Conservation (phyloP, 2,113 vertebrate species). For the Cariama cristata region DNA sequence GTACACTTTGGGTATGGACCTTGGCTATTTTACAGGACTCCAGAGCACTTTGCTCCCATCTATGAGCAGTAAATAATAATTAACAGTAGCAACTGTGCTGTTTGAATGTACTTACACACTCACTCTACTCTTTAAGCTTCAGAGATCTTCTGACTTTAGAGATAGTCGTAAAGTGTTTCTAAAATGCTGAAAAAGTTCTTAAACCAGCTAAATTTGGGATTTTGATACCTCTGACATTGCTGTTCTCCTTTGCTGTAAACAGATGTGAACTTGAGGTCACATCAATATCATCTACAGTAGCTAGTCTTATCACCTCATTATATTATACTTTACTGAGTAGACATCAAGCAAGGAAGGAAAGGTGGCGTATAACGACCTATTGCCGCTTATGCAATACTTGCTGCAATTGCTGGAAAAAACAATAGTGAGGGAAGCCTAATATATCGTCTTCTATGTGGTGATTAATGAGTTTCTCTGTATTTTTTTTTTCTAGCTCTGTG, state of each 20-base stretch:
- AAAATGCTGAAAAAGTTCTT: not conserved
- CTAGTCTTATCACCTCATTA: not conserved
- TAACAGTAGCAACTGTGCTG: not conserved
- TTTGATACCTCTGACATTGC: not conserved
- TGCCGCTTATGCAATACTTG: not conserved
- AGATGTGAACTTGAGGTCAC: not conserved
- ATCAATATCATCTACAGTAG: not conserved
- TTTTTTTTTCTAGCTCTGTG: not conserved
- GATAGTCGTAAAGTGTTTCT: not conserved
- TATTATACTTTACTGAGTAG: not conserved
- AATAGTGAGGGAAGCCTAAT: not conserved
- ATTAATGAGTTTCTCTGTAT: not conserved
- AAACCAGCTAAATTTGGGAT: not conserved
- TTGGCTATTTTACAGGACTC: not conserved
- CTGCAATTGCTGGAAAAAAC: not conserved
- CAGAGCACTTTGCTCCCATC: conserved; percentile 15
- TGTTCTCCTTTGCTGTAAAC: not conserved
- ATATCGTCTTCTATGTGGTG: not conserved
- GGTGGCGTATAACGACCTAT: not conserved
- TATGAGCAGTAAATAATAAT: not conserved
- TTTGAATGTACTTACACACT: not conserved
- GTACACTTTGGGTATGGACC: not conserved
- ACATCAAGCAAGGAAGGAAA: not conserved
- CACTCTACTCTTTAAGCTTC: not conserved
- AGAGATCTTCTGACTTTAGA: not conserved